These are phyloP conservation scores for Dicycla oo DNA, from an alignment of 2,888 invertebrate species.

Conservation along the genomic window DNA sequence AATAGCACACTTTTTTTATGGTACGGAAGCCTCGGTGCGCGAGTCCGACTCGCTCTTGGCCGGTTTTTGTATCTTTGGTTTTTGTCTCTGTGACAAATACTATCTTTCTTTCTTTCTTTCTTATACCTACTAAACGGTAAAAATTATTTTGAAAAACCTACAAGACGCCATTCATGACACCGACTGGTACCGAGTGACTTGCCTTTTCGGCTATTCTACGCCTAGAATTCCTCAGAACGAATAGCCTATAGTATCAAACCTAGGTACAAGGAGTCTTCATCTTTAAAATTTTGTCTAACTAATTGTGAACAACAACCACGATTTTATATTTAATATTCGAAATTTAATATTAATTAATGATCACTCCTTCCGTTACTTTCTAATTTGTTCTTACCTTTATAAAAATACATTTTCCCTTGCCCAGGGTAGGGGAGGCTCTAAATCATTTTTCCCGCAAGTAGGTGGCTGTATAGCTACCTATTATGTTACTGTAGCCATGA, in stretches of 20 bases:
- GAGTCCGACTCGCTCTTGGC: no score
- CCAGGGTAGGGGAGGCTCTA: slow-evolving; percentile 43
- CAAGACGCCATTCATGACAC: neutral
- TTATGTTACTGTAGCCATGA: slow-evolving; percentile 63
- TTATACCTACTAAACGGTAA: neutral
- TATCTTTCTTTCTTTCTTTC: neutral
- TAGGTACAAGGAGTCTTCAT: neutral
- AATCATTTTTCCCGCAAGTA: slow-evolving; percentile 62
- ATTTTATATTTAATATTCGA: slow-evolving; percentile 36
- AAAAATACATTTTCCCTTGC: slow-evolving; percentile 55
- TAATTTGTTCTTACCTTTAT: slow-evolving; percentile 57
- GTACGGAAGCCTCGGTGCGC: no score
- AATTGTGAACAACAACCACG: slow-evolving; percentile 7
- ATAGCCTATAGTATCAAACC: neutral
- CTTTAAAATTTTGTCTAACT: neutral
- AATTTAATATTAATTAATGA: slow-evolving; percentile 53
- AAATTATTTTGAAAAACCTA: neutral
- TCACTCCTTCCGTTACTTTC: slow-evolving; percentile 48
- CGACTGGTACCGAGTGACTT: neutral
- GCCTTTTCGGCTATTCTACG: neutral
- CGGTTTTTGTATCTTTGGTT: neutral
- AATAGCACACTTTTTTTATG: no score
- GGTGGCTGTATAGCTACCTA: slow-evolving; percentile 53
- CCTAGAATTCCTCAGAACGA: no score
- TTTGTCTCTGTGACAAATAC: neutral